These are phyloP conservation scores for Palythoa caribaeorum DNA, from an alignment of 92 coral and sea anemone species.

Conservation along the genomic window DNA sequence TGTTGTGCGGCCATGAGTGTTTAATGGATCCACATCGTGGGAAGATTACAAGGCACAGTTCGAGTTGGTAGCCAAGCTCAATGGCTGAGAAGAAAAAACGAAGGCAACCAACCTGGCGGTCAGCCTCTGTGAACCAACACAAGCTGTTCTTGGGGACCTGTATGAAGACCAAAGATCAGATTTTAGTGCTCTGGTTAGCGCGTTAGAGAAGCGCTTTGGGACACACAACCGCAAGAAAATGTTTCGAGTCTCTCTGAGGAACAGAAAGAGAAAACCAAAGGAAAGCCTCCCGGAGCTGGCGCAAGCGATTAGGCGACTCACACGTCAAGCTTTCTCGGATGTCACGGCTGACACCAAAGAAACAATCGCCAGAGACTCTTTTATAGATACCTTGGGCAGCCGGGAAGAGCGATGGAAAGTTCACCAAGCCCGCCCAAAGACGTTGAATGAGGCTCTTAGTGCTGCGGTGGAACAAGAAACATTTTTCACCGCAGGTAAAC, in stretches of 20 bases:
- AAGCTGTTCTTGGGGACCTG: slow-evolving; percentile 64
- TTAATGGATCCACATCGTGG: slow-evolving; percentile 60
- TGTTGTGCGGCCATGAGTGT: slow-evolving; percentile 14
- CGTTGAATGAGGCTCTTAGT: neutral
- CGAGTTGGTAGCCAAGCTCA: slow-evolving; percentile 51
- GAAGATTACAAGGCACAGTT: slow-evolving; percentile 66
- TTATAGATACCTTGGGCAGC: neutral
- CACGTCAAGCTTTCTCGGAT: neutral
- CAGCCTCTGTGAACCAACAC: slow-evolving; percentile 56
- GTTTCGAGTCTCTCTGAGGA: slow-evolving; percentile 36
- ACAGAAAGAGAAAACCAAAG: slow-evolving; percentile 16
- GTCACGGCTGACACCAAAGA: neutral
- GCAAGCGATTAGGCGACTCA: slow-evolving; percentile 38
- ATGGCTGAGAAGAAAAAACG: slow-evolving; percentile 41
- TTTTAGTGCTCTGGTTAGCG: slow-evolving; percentile 37
- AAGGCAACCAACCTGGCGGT: slow-evolving; percentile 58
- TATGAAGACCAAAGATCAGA: slow-evolving; percentile 40
- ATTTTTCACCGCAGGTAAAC: slow-evolving; percentile 44
- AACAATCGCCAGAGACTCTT: neutral
- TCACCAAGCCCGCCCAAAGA: neutral
- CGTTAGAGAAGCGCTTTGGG: slow-evolving; percentile 39
- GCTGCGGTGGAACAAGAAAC: slow-evolving; percentile 52
- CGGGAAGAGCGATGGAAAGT: slow-evolving; percentile 1
- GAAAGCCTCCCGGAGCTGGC: slow-evolving; percentile 56
- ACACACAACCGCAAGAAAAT: slow-evolving; percentile 50